A percentile compares a stretch with the other conserved stretches of the same genome.
Conservation (phyloP, 2,113 vertebrate genomes). For the Narcine bancroftii region DNA sequence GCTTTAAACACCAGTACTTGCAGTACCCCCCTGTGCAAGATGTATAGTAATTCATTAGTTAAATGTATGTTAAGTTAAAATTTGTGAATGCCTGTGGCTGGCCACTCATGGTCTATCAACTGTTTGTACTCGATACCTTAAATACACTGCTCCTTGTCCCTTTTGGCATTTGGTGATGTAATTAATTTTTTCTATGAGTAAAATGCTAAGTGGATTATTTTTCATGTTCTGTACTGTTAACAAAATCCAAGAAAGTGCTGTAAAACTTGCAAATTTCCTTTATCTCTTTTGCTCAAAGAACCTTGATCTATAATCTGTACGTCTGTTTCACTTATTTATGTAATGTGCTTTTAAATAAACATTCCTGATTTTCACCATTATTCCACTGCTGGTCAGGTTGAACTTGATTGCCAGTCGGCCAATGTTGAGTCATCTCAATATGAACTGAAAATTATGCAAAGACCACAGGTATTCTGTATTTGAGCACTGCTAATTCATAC, state of each 20-base stretch:
- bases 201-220: slow-evolving; percentile 30
- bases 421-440: not conserved
- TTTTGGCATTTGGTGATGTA: slow-evolving; percentile 46
- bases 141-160: slow-evolving; percentile 42
- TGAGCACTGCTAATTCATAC: not conserved
- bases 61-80: slow-evolving; percentile 66
- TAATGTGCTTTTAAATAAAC: slow-evolving; percentile 36
- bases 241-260: slow-evolving; percentile 12
- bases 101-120: slow-evolving; percentile 57
- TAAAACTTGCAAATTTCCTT: slow-evolving; percentile 7
- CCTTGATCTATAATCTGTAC: not conserved
- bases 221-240: not conserved
- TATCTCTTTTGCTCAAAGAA: not conserved
- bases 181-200: slow-evolving; percentile 42
- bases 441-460: not conserved
- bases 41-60: slow-evolving; percentile 69
- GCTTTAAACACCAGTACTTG: slow-evolving; percentile 51
- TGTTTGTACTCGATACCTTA: slow-evolving; percentile 40
- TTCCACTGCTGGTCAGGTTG: not conserved
- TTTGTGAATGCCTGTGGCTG: slow-evolving; percentile 72
- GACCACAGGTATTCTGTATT: not conserved
- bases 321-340: slow-evolving; percentile 34
- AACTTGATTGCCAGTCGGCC: not conserved
- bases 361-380: slow-evolving; percentile 29
- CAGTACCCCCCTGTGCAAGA: slow-evolving; percentile 57